Base-by-base conservation (phyloP, 2,888 invertebrate species). In the Scaptomyza reducta region DNA sequence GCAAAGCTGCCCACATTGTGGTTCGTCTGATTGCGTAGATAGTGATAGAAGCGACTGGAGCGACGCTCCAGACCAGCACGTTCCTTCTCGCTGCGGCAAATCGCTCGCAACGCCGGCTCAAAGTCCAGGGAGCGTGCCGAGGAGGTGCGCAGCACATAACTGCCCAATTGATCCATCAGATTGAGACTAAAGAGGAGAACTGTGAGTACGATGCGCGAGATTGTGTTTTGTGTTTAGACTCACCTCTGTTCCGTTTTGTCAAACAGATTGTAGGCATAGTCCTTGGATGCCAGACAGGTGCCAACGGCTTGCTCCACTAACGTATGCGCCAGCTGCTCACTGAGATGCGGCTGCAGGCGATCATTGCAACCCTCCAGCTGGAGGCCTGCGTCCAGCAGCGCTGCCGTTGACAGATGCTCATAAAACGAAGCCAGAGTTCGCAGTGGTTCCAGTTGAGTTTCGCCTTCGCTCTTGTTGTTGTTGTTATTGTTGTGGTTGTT, bases 1-100 rank as follows among this genome's bases (percentile, higher is more conserved):
- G 92, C 93, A 76, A 93, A 93, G 62, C 92, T 92, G 45, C 73
- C 61, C 84, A 93, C 93, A 61, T 94, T 67, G 49, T 50, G 88
- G 1, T 47, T 77, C 33, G 79, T 76, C 55, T 94, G 89, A 50
- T 93, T 94, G 76, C 94, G 94, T n/a, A 96, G 92, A 91, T 96
- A 96, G 90, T 96, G 96, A 91, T 95, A 95, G 91, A 95, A 96
- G 59, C 96, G 93, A 85, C 95, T 96, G 68, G 95, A 94, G 66
- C 96, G 93, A 88, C 96, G 95, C 47, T 93, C 93, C 14, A 73
- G 55, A 0, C 72, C 65, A 33, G 93, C 93, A 81, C 95, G 94
- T 13, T 82, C 83, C 76, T 93, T 93, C 89, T 97, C 96, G 42
- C 94, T 92, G 71, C 96, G 93, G 73, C 95, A 95, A 58, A 97